Conservation (phyloP, 2,888 invertebrate genomes). For the Siphonodentalium dalli region DNA sequence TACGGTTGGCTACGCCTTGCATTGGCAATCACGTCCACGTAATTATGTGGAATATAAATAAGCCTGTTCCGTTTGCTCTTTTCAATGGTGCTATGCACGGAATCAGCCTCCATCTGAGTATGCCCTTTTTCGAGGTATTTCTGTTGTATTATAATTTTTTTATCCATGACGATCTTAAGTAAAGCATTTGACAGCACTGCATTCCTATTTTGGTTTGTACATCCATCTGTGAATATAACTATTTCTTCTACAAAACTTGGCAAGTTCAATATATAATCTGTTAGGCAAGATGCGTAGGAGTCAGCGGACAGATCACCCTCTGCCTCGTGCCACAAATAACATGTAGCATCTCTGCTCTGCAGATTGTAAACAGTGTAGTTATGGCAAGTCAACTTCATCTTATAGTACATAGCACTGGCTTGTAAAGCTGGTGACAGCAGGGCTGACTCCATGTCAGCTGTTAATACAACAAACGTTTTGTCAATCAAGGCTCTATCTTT, state of each 20-base stretch:
- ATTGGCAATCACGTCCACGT: conserved; percentile 9
- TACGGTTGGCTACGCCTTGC: conserved; percentile 11
- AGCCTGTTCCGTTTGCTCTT: conserved; percentile 11
- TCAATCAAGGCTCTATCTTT: conserved; percentile 5
- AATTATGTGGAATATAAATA: conserved; percentile 17
- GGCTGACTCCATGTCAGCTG: conserved; percentile 21
- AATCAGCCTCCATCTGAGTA: conserved; percentile 28
- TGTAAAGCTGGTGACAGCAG: conserved; percentile 16
- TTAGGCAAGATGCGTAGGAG: conserved; percentile 17
- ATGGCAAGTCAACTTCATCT: conserved; percentile 22
- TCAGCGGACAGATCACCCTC: conserved; percentile 12
- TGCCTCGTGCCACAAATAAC: conserved; percentile 26
- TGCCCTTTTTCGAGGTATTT: conserved; percentile 22
- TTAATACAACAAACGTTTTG: conserved; percentile 3
- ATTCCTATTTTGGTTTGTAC: conserved; percentile 25
- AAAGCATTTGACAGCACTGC: conserved; percentile 19
- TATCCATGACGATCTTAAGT: conserved; percentile 1
- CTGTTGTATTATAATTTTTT: conserved; percentile 16
- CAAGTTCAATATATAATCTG: conserved; percentile 7
- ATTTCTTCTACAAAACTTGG: conserved; percentile 5
- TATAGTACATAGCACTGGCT: conserved; percentile 20
- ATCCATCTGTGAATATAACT: conserved; percentile 21
- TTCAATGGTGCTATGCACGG: conserved; percentile 21
- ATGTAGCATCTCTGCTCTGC: conserved; percentile 8
- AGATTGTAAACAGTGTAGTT: conserved; percentile 23